Conservation (phyloP, 2,797 vertebrate genomes). For the Eutrigla gurnardus region DNA sequence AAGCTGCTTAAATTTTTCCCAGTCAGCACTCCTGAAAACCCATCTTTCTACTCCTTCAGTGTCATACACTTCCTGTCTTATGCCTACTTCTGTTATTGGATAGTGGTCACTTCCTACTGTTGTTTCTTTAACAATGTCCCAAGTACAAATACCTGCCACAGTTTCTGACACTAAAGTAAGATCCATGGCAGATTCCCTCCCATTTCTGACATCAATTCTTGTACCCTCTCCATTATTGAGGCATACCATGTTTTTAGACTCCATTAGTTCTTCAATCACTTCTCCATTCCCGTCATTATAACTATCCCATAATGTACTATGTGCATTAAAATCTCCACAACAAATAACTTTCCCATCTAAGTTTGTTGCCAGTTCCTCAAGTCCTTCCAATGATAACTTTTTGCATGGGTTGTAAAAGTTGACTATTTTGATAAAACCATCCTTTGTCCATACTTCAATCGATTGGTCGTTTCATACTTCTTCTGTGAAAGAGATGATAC, state of each 20-base stretch:
- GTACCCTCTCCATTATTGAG: background rate
- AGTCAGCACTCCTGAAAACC: background rate
- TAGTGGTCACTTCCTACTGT: background rate
- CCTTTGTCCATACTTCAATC: background rate
- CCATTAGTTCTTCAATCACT: background rate
- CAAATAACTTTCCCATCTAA: background rate
- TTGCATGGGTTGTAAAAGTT: background rate
- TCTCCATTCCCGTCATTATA: background rate
- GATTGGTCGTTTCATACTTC: slow-evolving; percentile 38
- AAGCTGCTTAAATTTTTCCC: background rate
- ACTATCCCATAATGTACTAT: background rate
- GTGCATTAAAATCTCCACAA: background rate
- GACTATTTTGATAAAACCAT: background rate
- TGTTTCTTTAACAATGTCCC: background rate
- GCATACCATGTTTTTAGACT: background rate
- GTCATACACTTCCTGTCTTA: background rate
- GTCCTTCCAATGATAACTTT: background rate
- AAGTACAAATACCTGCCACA: background rate
- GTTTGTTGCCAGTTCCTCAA: background rate
- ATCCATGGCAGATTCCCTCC: background rate
- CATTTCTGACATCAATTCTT: background rate
- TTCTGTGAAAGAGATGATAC: background rate
- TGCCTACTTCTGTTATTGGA: background rate
- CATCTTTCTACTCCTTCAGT: background rate
- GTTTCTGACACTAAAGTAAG: background rate